Evolutionary conservation across 2,888 invertebrate genomes (phyloP), one percentile per base, ranked within the genome.

Genomic region (Tetramorium bicarinatum): DNA sequence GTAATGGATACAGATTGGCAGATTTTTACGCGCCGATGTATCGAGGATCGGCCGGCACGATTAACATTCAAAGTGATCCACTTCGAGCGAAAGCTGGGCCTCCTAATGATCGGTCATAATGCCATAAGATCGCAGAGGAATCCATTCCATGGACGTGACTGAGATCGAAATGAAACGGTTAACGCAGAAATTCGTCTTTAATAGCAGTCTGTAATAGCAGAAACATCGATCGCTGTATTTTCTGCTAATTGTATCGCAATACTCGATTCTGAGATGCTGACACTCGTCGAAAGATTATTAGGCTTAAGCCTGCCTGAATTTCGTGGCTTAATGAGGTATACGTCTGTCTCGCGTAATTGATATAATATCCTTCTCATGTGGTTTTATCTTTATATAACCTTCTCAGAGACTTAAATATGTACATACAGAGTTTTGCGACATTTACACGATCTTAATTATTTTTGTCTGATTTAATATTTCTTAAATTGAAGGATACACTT

Each of bases 21-120:
- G 25, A 56, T 72, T 52, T 82, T 82, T 71, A 29, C 71, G n/a
- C 13, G 21, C 25, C 44, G 54, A 34, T 62, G 49, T 75, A 83
- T 81, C 82, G 66, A 71, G 80, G 72, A 82, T 81, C 44, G 54
- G 44, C 29, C 64, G 87, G 62, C 74, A 76, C 83, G 88, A 89
- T 89, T 88, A 89, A 87, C 76, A 89, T 89, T 89, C 89, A 88
- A 83, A 83, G 86, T 83, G 88, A 89, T 89, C 84, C 86, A 86
- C 87, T 87, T 88, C 54, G 61, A 72, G 82, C 67, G 85, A 87
- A 87, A 87, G 81, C 72, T 80, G 83, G 79, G 29, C 76, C 72
- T 61, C 77, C 75, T 87, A 88, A 89, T 85, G 87, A 88, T 87
- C 84, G 52, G 34, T 79, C 80, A 76, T 89, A 86, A 89, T 82